Conservation (phyloP, 2,797 vertebrate genomes). For the Distichodus sexfasciatus region DNA sequence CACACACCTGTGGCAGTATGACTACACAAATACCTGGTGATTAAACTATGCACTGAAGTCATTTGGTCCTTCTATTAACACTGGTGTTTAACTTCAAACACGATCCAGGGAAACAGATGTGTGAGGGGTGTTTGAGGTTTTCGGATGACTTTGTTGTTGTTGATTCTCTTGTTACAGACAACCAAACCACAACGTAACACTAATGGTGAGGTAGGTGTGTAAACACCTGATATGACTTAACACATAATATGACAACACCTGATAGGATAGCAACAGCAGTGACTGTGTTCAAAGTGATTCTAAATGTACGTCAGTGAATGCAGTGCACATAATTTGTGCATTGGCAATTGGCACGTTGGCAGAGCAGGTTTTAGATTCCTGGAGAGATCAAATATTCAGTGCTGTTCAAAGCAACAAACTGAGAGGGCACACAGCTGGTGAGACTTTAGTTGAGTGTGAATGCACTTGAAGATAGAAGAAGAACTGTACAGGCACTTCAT, state of each 20-base stretch:
- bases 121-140: constrained; percentile 36
- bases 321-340: background rate
- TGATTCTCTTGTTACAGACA: constrained; percentile 30
- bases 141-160: constrained; percentile 37
- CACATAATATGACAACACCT: constrained; percentile 22
- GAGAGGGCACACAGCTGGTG: background rate
- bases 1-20: constrained; percentile 33
- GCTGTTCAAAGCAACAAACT: background rate
- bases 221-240: constrained; percentile 41
- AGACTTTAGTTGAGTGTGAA: background rate
- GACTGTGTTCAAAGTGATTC: background rate
- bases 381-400: background rate
- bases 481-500: no score
- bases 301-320: background rate
- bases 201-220: background rate
- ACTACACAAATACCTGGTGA: constrained; percentile 16
- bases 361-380: background rate
- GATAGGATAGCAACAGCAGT: constrained; percentile 3
- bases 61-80: constrained; percentile 45
- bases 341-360: background rate
- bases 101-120: constrained; percentile 48
- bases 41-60: constrained; percentile 41
- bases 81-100: constrained; percentile 37
- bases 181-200: constrained; percentile 19
- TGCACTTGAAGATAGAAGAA: no score